These are phyloP conservation scores for Phyllotreta striolata DNA, from an alignment of 2,888 invertebrate genomes.

Conservation along the genomic window DNA sequence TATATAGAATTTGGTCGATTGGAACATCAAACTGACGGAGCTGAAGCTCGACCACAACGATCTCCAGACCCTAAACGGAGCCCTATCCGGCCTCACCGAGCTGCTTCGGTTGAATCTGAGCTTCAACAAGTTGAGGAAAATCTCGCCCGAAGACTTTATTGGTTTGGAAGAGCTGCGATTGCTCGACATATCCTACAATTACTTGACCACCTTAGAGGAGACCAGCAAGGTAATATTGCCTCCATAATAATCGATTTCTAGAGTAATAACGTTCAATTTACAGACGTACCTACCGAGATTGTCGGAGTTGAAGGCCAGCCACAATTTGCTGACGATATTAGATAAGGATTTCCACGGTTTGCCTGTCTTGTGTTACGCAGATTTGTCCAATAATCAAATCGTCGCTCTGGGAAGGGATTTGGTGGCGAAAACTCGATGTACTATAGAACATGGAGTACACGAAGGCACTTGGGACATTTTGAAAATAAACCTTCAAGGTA, in stretches of 20 bases:
- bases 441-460: constrained; percentile 81
- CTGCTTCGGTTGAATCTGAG: constrained; percentile 77
- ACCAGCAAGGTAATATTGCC: constrained; percentile 74
- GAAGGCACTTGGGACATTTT: constrained; percentile 66
- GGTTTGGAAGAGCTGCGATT: constrained; percentile 77
- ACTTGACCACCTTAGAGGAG: constrained; percentile 78
- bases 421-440: constrained; percentile 82
- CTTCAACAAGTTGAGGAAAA: constrained; percentile 75
- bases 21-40: constrained; percentile 76
- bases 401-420: constrained; percentile 76
- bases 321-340: constrained; percentile 77
- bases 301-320: constrained; percentile 78
- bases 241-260: too few relatives aligned
- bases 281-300: constrained; percentile 82
- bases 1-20: constrained; percentile 77
- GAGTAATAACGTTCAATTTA: constrained; percentile 49
- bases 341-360: constrained; percentile 85
- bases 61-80: constrained; percentile 75
- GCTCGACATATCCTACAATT: constrained; percentile 81
- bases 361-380: constrained; percentile 81
- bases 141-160: constrained; percentile 80
- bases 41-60: constrained; percentile 79
- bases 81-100: constrained; percentile 77
- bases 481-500: constrained; percentile 84
- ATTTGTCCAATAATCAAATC: constrained; percentile 81